Evolutionary conservation across 2,113 vertebrate genomes (phyloP).

Genomic region (Actenoides lindsayi): DNA sequence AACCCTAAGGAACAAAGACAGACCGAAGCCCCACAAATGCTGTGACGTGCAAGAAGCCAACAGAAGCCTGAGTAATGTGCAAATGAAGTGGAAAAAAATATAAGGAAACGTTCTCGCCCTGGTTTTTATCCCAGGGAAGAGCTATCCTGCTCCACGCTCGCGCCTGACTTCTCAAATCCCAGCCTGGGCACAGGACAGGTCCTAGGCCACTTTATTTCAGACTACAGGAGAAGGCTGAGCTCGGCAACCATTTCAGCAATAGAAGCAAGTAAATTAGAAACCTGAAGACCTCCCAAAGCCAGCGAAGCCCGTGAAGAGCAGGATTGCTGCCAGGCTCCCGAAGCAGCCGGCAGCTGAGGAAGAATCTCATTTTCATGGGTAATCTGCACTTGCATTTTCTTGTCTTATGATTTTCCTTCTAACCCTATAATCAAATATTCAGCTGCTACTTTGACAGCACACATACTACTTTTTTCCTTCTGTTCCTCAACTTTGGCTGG

Average conservation of each 20-base stretch:
- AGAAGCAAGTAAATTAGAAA: not conserved
- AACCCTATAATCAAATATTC: not conserved
- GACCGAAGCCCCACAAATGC: not conserved
- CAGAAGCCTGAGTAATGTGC: not conserved
- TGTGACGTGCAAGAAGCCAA: not conserved
- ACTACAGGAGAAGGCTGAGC: not conserved
- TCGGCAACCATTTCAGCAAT: not conserved
- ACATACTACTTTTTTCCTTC: not conserved
- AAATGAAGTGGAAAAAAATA: not conserved
- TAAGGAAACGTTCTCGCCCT: not conserved
- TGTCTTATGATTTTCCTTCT: not conserved
- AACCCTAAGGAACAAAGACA: not conserved
- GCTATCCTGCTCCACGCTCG: not conserved
- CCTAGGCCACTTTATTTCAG: not conserved
- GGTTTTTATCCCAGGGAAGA: not conserved
- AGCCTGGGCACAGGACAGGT: not conserved
- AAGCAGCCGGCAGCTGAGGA: not conserved
- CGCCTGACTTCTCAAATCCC: rapidly evolving
- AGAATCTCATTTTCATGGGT: not conserved
- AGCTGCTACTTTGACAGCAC: not conserved
- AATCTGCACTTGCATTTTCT: not conserved
- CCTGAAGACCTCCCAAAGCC: not conserved
- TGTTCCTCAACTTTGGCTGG: not conserved
- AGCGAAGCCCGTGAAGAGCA: rapidly evolving
- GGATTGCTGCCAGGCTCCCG: not conserved